Percentiles rank a stretch among this genome's conserved stretches.
These are phyloP conservation scores for Aspidapion aeneum DNA, from an alignment of 2,888 invertebrate species.

Conservation along the genomic window DNA sequence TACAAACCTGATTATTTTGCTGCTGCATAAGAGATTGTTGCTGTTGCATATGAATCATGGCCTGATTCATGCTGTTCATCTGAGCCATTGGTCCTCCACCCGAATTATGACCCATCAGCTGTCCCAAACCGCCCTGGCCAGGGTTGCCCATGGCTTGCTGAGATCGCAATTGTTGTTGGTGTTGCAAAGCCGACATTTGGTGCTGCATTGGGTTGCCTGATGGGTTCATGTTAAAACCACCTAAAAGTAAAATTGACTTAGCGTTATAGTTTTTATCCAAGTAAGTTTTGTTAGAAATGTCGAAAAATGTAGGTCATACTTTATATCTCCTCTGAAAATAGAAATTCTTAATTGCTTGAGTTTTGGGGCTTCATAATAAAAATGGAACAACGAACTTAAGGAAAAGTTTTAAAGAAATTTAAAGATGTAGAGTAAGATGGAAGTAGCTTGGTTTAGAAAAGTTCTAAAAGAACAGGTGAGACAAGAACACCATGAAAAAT, in stretches of 20 bases:
- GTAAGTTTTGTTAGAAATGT: too few relatives aligned
- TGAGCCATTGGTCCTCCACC: conserved; percentile 42
- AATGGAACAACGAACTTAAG: too few relatives aligned
- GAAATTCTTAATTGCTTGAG: too few relatives aligned
- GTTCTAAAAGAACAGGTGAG: too few relatives aligned
- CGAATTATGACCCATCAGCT: conserved; percentile 40
- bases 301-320: too few relatives aligned
- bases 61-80: conserved; percentile 50
- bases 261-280: not conserved
- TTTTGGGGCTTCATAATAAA: not conserved
- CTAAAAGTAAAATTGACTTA: conserved; percentile 9
- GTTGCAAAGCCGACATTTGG: conserved; percentile 48
- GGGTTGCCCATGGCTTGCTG: conserved; percentile 32
- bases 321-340: too few relatives aligned
- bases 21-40: conserved; percentile 47
- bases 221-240: conserved; percentile 38
- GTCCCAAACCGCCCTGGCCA: conserved; percentile 33
- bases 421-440: too few relatives aligned
- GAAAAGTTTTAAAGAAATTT: too few relatives aligned
- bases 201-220: conserved; percentile 39
- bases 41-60: conserved; percentile 52
- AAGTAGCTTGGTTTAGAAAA: too few relatives aligned
- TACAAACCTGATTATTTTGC: conserved; percentile 47
- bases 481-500: too few relatives aligned
- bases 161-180: conserved; percentile 23